phyloP scores from a whole-genome alignment of 1,140 invertebrate species.

The Drosophila takahashii region DNA sequence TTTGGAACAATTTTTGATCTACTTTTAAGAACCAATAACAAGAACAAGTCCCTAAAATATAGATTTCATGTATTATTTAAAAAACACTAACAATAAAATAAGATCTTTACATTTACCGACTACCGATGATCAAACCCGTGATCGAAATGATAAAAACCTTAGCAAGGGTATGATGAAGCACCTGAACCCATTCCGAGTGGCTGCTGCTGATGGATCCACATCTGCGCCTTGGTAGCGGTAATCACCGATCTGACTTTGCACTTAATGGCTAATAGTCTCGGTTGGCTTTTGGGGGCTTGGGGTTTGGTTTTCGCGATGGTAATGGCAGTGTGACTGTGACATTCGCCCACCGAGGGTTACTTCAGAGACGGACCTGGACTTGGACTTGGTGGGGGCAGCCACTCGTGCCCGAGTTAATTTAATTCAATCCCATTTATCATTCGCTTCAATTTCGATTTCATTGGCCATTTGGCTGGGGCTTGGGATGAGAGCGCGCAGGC shows the following conservation, averaged over 20 bases:
- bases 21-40: no score
- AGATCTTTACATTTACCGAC: background rate
- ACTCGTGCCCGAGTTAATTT: slow-evolving; percentile 47
- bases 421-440: slow-evolving; percentile 62
- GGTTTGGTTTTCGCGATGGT: slow-evolving; percentile 3
- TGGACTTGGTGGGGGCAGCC: slow-evolving; percentile 24
- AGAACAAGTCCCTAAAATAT: no score
- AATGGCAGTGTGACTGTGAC: slow-evolving; percentile 36
- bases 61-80: no score
- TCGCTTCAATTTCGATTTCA: slow-evolving; percentile 61
- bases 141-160: background rate
- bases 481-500: slow-evolving; percentile 33
- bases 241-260: slow-evolving; percentile 21
- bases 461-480: slow-evolving; percentile 31
- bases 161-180: slow-evolving; percentile 35
- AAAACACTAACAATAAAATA: no score
- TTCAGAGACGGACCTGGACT: slow-evolving; percentile 37
- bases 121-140: background rate
- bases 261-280: slow-evolving; percentile 52
- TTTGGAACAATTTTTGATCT: no score
- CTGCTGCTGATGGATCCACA: slow-evolving; percentile 38
- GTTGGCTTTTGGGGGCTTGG: slow-evolving; percentile 24
- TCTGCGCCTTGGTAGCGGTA: slow-evolving; percentile 23
- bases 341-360: slow-evolving; percentile 7
- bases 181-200: slow-evolving; percentile 51